Evolutionary conservation across 2,797 vertebrate genomes (phyloP).

Genomic region (Apodemus agrarius): DNA sequence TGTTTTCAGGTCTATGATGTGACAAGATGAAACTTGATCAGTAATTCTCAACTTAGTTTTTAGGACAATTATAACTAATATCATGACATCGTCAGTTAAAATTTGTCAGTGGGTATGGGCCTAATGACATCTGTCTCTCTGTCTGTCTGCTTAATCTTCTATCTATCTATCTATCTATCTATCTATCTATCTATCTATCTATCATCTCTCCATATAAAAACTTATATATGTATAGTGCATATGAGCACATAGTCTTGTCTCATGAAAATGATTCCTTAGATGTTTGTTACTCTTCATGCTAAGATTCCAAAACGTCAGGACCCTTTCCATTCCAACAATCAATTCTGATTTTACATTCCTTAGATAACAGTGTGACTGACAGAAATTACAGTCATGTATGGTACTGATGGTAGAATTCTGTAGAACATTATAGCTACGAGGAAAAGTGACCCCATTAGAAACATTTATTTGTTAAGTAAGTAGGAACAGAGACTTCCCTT

Average conservation of each 20-base stretch:
- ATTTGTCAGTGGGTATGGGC: constrained; percentile 12
- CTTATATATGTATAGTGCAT: background rate
- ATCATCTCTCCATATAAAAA: background rate
- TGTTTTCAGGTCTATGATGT: background rate
- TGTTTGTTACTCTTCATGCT: constrained; percentile 32
- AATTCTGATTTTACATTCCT: constrained; percentile 37
- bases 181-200: background rate
- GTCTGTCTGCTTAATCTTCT: background rate
- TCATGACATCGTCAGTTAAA: background rate
- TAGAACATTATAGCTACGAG: background rate
- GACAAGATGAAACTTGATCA: background rate
- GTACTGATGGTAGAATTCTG: background rate
- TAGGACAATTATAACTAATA: background rate
- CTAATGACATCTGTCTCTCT: background rate
- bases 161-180: background rate
- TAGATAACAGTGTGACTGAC: background rate
- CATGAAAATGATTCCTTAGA: background rate
- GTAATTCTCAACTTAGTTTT: background rate
- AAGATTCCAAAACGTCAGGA: constrained; percentile 35
- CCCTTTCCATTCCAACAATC: background rate
- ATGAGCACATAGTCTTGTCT: background rate
- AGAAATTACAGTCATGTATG: background rate
- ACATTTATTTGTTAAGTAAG: background rate
- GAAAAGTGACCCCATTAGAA: constrained; percentile 4
- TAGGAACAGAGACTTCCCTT: background rate